Base-by-base conservation (phyloP, 2,113 vertebrate genomes). In the Prinia subflava region DNA sequence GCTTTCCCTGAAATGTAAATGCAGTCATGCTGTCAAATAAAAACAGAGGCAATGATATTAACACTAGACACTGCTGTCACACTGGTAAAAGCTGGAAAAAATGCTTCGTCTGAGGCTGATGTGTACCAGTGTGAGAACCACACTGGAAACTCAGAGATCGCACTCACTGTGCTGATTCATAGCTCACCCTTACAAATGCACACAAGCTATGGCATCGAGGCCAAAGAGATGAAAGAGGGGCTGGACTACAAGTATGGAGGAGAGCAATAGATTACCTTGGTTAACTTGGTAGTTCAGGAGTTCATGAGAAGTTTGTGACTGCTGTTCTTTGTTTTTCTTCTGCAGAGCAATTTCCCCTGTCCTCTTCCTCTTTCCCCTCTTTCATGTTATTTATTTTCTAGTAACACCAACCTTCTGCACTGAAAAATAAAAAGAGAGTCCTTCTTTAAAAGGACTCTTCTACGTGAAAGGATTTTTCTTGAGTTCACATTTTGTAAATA, bases 341-440 rank as follows among this genome's bases (percentile, higher is more conserved):
- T 87, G 31, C 56, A 62, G 47, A 94, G 93, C 77, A 94, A 95
- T 96, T 97, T 95, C 91, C 85, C 59, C 83, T 89, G 75, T 55
- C 49, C 80, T 91, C 47, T 94, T 95, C 87, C 13, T 91, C 47
- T 94, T 95, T 85, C 13, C 6, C 74, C 68, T 87, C 87, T 87
- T 89, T 95, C 73, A 80, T 93, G 87, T 92, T 97, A 91, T 95
- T 96, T 95, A 90, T 93, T 95, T 92, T 91, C 64, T 42, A 46
- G 88, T 71, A 56, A 81, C 27, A n/a, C 28, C 46, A 68, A 93
- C 94, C 71, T 92, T 95, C 70, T 52, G 68, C 52, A 64, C n/a
- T 80, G 88, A 75, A 90, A 94, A 95, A 75, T 71, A 92, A 59
- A 85, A 50, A 37, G 33, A 28, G 16, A n/a, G 53, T 90, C 59